Base-by-base conservation (phyloP, 2,113 vertebrate genomes). In the Heterochromis multidens region DNA sequence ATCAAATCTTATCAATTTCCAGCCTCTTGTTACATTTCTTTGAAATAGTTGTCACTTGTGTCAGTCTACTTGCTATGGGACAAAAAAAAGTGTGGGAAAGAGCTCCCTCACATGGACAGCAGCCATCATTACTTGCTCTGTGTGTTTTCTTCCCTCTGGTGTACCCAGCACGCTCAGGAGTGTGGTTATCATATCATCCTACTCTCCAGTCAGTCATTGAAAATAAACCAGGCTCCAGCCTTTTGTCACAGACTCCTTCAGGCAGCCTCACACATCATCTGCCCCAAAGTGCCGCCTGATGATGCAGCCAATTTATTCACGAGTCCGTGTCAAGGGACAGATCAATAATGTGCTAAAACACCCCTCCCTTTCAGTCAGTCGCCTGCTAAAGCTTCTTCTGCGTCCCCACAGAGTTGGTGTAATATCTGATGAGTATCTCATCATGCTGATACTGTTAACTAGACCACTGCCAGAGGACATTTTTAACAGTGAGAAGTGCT, bases 101-200 rank as follows among this genome's bases (percentile, higher is more conserved):
- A 87, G 93, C 93, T 67, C 95, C 95, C 94, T 81, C 95, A 61
- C 60, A 72, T 94, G 95, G 91, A 8, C 86, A 79, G 21, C 65
- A 62, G 40, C 10, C 3, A 67, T 35, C 65, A 90, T 81, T 90
- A 72, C 85, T 40, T 46, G 7, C 78, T 72, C 6, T 54, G 3
- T 29, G 46, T 52, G 27, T 35, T 40, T 65, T 74, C 37, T 81
- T 33, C 17, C 19, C 72, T 81, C 40, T 16, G 2, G 11, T 57
- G 25, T 61, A 43, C 21, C 19, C 17, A 57, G 17, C 7, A 1
- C 29, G 14, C 81, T 84, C 61, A 46, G 17, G 19, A 60, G 29
- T 77, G 33, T 77, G 11, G 60, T 81, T 61, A 46, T 89, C 23
- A 29, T 77, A 29, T 56, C 29, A 17, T 84, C 7, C 19, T n/a